These are phyloP conservation scores for Rhineura floridana DNA, from an alignment of 2,113 vertebrate genomes.

Conservation along the genomic window DNA sequence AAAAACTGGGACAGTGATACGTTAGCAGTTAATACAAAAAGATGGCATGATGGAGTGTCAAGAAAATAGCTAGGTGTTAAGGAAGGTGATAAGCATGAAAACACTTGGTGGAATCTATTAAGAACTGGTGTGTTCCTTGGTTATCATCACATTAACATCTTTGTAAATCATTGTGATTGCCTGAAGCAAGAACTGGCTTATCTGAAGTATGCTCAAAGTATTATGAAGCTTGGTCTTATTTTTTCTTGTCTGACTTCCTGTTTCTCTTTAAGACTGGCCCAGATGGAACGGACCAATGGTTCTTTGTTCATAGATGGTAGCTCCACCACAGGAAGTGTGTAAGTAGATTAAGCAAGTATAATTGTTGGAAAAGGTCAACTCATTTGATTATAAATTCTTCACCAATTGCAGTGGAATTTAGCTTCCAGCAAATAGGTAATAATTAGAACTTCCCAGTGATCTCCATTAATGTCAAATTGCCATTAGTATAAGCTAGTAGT, in stretches of 20 bases:
- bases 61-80: neutral
- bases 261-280: conserved; percentile 85
- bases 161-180: neutral
- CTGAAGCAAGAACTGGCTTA: neutral
- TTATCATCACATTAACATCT: neutral
- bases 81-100: neutral
- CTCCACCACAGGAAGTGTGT: conserved; percentile 97
- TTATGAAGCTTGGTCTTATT: neutral
- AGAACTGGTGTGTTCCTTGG: neutral
- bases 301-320: conserved; percentile 95
- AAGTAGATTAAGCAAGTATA: conserved; percentile 72
- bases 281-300: conserved; percentile 95
- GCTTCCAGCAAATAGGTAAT: conserved; percentile 16
- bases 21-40: neutral
- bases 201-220: conserved; percentile 7
- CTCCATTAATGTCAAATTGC: conserved; percentile 17
- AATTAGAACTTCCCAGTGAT: neutral
- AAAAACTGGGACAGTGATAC: neutral
- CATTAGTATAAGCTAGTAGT: conserved; percentile 3
- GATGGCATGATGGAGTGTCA: neutral
- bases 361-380: neutral
- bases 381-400: conserved; percentile 8
- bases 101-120: neutral
- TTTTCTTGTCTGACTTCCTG: accelerated
- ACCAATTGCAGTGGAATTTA: conserved; percentile 8